These are phyloP conservation scores for Lochmaea capreae DNA, from an alignment of 2,888 invertebrate species.

Conservation along the genomic window DNA sequence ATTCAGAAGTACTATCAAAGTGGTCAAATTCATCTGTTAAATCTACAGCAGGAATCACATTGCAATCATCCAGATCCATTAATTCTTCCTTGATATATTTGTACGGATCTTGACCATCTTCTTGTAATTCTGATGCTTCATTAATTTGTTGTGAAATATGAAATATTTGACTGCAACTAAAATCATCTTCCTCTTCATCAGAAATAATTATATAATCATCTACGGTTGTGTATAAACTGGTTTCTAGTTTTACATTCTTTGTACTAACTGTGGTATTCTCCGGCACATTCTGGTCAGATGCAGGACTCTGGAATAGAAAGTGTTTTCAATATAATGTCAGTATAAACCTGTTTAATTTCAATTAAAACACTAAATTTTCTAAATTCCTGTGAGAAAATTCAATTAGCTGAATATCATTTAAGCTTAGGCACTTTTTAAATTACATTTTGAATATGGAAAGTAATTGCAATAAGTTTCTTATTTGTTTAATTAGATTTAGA, in stretches of 20 bases:
- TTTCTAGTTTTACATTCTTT: slow-evolving; percentile 11
- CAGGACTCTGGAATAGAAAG: neutral
- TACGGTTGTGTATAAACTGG: slow-evolving; percentile 15
- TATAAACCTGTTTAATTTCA: neutral
- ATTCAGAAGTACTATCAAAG: slow-evolving; percentile 46
- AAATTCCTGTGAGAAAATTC: no score
- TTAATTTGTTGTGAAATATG: slow-evolving; percentile 47
- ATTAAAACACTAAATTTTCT: no score
- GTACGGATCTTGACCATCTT: slow-evolving; percentile 41
- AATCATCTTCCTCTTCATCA: slow-evolving; percentile 69
- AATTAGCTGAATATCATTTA: no score
- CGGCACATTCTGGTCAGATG: neutral
- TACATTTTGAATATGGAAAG: no score
- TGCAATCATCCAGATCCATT: slow-evolving; percentile 48
- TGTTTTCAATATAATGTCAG: neutral
- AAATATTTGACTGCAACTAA: slow-evolving; percentile 68
- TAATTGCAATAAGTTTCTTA: no score
- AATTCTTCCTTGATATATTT: slow-evolving; percentile 49
- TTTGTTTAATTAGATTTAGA: no score
- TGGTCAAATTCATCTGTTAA: slow-evolving; percentile 44
- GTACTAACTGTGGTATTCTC: neutral
- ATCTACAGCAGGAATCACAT: slow-evolving; percentile 53
- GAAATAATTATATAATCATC: slow-evolving; percentile 48
- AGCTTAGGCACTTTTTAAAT: no score
- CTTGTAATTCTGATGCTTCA: slow-evolving; percentile 34